Evolutionary conservation across 1,140 invertebrate species (phyloP), one percentile per base, ranked within the genome.

Genomic region (Acyrthosiphon pisum): DNA sequence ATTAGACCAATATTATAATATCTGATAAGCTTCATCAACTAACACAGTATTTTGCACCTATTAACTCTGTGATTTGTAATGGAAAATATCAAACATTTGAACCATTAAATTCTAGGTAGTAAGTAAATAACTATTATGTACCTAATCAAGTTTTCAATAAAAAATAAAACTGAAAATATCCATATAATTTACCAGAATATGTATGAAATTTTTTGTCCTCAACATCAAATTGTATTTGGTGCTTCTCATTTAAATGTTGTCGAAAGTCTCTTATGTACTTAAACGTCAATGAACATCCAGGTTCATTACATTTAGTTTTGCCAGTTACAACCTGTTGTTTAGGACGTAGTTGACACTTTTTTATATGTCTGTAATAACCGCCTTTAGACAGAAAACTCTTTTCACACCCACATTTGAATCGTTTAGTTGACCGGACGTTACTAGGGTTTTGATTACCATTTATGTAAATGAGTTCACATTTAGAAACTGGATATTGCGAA

Each of bases 161-260:
- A 26, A 90, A 20, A 50, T 53, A 56, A 2, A 41, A 53, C 2
- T 90, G 4, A 46, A 87, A 14, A n/a, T 35, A 50, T 88, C 6
- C 6, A 26, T 23, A 90, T 90, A 56, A 46, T 41, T 91, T 91
- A 91, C 56, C 90, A 91, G 68, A 46, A 48, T 91, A 91, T 48
- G 9, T 91, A 11, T 81, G 11, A 81, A 81, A 91, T 0, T 4
- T 48, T 81, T 76, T 91, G 0, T 91, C 60, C n/a, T 91, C 90
- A 23, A 46, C 60, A 48, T 68, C 41, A 91, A 91, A 91, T 76
- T 91, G 41, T 9, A 91, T 91, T 48, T 81, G 30, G 30, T 91
- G 90, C 11, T 76, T 46, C 18, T 91, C 90, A 91, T 46, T 90
- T 44, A 91, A 91, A 91, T 91, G 90, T 48, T 91, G 56, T 91